Base-by-base conservation (phyloP, 1,140 invertebrate genomes). In the Achroia grisella region DNA sequence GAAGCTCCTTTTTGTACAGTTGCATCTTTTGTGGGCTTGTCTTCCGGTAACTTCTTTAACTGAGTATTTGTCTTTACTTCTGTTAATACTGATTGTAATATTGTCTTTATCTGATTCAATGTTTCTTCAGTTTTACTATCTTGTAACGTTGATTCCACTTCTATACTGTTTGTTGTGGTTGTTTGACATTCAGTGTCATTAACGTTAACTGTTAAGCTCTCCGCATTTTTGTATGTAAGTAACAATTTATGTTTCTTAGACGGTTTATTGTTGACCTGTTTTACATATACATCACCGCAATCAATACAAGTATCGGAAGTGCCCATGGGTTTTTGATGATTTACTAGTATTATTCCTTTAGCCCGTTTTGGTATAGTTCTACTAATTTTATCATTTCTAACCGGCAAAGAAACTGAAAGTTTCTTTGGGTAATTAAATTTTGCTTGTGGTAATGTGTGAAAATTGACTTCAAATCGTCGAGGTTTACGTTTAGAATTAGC, bases 31-130 rank as follows among this genome's bases (percentile, higher is more conserved):
- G 62, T 81, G 5, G 27, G 8, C 31, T 57, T 67, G 13, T 55
- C 48, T 11, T 52, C 49, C 9, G 14, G 0, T 11, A 30, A 15
- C 5, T 44, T 45, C 32, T 56, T 62, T 0, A 61, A 1, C 36
- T 56, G 49, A 8, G 43, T 40, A 36, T 60, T 73, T 4, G 67
- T 72, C 61, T 80, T 81, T 0, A 84, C 68, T 63, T 81, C 75
- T 10, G 54, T 49, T 34, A 83, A 49, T 8, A 83, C 77, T 0
- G 73, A 63, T 53, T 79, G 70, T 30, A 83, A 39, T 14, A 81
- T 78, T 42, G 14, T 59, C 52, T 83, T 83, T 37, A 83, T 83
- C 61, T 83, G 70, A 41, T 71, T 73, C 31, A 83, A 51, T 9
- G 71, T 71, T 10, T 44, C 46, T 51, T 74, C 70, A 4, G 78